Evolutionary conservation across 2,797 vertebrate genomes (phyloP).

Genomic region (Liasis olivaceus): DNA sequence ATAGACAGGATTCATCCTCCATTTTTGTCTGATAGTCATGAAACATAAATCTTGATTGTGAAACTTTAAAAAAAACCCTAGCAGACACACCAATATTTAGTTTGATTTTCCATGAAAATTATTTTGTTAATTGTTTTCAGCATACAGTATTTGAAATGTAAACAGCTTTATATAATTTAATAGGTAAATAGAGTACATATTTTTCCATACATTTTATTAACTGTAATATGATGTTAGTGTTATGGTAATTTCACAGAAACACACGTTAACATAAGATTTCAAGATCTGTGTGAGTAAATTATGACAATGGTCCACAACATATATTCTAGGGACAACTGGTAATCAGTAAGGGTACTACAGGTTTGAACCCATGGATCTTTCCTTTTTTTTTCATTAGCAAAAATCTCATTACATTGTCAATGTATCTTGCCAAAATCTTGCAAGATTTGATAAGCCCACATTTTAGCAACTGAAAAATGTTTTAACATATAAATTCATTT

Average conservation of each 20-base stretch:
- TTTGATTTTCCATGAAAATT: neutral
- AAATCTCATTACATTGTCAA: neutral
- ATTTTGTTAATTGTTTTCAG: neutral
- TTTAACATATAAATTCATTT: neutral
- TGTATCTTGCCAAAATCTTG: neutral
- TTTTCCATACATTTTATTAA: neutral
- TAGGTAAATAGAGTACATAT: neutral
- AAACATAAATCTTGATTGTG: neutral
- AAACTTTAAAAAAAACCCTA: neutral
- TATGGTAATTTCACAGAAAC: neutral
- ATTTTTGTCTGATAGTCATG: neutral
- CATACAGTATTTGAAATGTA: too few species aligned
- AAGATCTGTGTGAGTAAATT: neutral
- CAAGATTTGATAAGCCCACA: neutral
- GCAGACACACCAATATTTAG: neutral
- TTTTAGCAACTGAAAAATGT: neutral
- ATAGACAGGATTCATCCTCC: neutral
- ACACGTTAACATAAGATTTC: neutral
- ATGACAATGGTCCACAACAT: neutral
- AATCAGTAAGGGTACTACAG: neutral
- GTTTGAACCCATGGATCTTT: neutral
- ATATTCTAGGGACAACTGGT: neutral
- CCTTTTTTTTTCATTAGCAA: neutral
- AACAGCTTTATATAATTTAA: neutral
- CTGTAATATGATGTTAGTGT: neutral